phyloP scores from a whole-genome alignment of 1,140 invertebrate species.

The Periplaneta americana region DNA sequence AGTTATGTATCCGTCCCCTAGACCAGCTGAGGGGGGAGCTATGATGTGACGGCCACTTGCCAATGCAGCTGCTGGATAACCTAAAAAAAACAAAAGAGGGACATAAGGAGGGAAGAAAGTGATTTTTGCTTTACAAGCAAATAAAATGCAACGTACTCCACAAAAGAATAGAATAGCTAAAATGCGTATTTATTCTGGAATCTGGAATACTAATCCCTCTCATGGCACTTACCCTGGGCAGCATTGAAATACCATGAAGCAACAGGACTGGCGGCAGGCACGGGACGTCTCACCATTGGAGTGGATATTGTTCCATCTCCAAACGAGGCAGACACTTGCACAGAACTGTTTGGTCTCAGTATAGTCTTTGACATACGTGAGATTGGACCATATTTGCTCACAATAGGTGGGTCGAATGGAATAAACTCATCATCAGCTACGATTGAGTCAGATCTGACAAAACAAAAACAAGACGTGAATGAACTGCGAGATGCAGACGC shows the following conservation, averaged over 20 bases:
- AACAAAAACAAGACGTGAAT: no score
- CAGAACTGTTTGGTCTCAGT: conserved; percentile 28
- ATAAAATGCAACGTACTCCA: no score
- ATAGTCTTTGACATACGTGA: conserved; percentile 57
- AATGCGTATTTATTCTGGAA: no score
- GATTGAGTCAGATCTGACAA: conserved; percentile 48
- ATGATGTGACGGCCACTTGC: conserved; percentile 9
- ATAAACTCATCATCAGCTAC: conserved; percentile 65
- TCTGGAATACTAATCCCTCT: no score
- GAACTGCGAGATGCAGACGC: no score
- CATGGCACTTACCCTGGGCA: conserved; percentile 33
- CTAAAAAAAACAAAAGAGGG: background rate
- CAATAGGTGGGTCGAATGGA: conserved; percentile 64
- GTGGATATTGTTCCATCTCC: conserved; percentile 37
- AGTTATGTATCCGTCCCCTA: conserved; percentile 43
- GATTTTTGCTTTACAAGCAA: no score
- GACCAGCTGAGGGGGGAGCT: conserved; percentile 16
- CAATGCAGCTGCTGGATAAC: background rate
- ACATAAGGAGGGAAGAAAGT: no score
- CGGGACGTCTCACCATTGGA: conserved; percentile 37
- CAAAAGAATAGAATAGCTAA: no score
- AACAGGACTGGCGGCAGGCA: conserved; percentile 47
- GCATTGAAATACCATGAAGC: conserved; percentile 45
- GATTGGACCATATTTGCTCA: conserved; percentile 75
- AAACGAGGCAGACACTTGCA: conserved; percentile 33